phyloP scores from a whole-genome alignment of 2,888 invertebrate species.

The Trissoscelio sp. region DNA sequence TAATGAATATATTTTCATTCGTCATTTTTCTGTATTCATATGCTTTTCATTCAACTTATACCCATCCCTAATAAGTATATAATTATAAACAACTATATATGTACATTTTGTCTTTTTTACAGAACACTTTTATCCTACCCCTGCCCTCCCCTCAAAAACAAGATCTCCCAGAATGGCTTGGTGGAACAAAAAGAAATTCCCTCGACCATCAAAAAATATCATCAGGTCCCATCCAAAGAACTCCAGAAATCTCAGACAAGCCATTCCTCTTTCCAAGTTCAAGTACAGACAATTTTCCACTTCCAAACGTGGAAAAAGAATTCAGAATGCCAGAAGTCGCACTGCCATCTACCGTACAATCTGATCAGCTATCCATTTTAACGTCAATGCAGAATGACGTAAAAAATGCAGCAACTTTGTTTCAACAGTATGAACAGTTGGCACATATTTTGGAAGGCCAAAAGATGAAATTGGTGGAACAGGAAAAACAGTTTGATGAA shows the following conservation, averaged over 20 bases:
- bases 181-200: slow-evolving; percentile 70
- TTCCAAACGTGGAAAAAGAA: too few species aligned
- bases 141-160: slow-evolving; percentile 67
- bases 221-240: not conserved
- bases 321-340: not conserved
- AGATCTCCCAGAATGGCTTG: slow-evolving; percentile 80
- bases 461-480: slow-evolving; percentile 73
- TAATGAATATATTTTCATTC: too few species aligned
- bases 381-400: slow-evolving; percentile 78
- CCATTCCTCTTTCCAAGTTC: not conserved
- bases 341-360: slow-evolving; percentile 70
- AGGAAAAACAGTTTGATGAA: slow-evolving; percentile 78
- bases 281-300: too few species aligned
- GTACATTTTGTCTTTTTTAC: too few species aligned
- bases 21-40: too few species aligned
- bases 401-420: slow-evolving; percentile 74
- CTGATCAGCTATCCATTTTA: slow-evolving; percentile 77
- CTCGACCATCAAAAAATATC: slow-evolving; percentile 40
- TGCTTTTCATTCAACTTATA: too few species aligned
- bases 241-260: not conserved
- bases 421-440: slow-evolving; percentile 78
- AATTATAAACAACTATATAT: too few species aligned
- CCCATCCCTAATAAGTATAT: too few species aligned
- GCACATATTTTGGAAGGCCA: slow-evolving; percentile 75
- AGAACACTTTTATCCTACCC: too few species aligned